Percentiles rank a stretch among this genome's conserved stretches.
Evolutionary conservation across 2,888 invertebrate genomes (phyloP).

Genomic region (Tetranychus truncatus): DNA sequence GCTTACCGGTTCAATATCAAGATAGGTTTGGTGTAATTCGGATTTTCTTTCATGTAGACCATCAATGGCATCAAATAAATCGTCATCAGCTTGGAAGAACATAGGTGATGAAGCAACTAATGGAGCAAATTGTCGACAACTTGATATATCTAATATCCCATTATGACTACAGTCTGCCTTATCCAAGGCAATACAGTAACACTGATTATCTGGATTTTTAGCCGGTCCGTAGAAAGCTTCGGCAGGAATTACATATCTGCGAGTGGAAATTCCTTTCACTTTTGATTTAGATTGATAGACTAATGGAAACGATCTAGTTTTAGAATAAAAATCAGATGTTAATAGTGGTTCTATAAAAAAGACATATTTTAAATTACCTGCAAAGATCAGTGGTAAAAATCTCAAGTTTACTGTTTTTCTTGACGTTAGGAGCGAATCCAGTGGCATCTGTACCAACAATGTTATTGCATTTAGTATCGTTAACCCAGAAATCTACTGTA

Average conservation of each 20-base stretch:
- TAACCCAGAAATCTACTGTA: not conserved
- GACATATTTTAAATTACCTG: conserved; percentile 23
- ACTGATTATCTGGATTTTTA: conserved; percentile 14
- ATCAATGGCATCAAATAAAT: not conserved
- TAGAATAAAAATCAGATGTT: not conserved
- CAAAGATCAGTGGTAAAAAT: conserved; percentile 30
- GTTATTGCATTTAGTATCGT: conserved; percentile 24
- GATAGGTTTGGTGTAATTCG: not conserved
- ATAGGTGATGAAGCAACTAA: conserved; percentile 19
- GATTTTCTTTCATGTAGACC: conserved; percentile 15
- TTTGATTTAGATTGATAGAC: not conserved
- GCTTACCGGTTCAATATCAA: conserved; percentile 16
- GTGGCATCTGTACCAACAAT: conserved; percentile 30
- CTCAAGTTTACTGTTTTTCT: conserved; percentile 25
- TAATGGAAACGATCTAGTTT: conserved; percentile 8
- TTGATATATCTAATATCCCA: conserved; percentile 27
- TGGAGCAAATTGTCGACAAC: conserved; percentile 18
- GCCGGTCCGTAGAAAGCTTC: conserved; percentile 17
- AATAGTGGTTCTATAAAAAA: not conserved
- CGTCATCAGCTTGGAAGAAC: conserved; percentile 15
- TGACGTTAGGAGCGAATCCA: conserved; percentile 27
- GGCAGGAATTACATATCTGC: conserved; percentile 14
- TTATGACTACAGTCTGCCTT: conserved; percentile 25
- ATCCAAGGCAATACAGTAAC: conserved; percentile 12
- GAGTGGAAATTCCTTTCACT: conserved; percentile 11